These are phyloP conservation scores for Smithornis capensis DNA, from an alignment of 2,113 vertebrate genomes.

Conservation along the genomic window DNA sequence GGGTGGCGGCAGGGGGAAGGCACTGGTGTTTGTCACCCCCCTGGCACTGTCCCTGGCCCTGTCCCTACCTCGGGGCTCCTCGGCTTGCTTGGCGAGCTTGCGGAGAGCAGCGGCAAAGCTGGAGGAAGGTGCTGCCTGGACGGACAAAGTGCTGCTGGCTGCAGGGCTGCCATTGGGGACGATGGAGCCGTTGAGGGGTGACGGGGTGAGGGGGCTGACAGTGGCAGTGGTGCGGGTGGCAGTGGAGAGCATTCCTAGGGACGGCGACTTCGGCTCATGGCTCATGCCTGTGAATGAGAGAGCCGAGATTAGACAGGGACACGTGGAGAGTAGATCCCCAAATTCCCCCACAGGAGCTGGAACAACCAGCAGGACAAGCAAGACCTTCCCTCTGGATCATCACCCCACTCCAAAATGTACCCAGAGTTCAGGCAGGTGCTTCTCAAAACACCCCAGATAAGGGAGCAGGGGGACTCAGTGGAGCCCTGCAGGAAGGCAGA, in stretches of 20 bases:
- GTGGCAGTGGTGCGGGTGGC: conserved; percentile 97
- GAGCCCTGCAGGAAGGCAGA: conserved; percentile 25
- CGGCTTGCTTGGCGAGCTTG: conserved; percentile 98
- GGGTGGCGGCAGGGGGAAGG: not conserved
- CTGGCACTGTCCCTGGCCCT: fast-evolving
- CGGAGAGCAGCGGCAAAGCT: conserved; percentile 98
- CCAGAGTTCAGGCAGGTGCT: fast-evolving
- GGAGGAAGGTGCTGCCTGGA: conserved; percentile 92
- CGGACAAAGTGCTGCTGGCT: conserved; percentile 83
- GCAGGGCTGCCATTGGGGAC: conserved; percentile 94
- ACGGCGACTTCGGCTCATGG: conserved; percentile 99
- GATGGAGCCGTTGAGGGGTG: conserved; percentile 95
- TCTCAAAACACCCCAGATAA: not conserved
- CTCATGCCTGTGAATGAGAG: conserved; percentile 91
- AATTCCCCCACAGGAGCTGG: fast-evolving
- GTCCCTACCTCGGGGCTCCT: conserved; percentile 94
- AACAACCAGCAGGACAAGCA: not conserved
- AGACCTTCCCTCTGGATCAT: fast-evolving
- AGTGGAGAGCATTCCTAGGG: conserved; percentile 99
- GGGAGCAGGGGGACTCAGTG: not conserved
- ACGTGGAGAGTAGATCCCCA: fast-evolving
- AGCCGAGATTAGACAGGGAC: not conserved
- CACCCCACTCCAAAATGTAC: not conserved
- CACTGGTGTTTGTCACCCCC: fast-evolving
- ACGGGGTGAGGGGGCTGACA: conserved; percentile 96